Base-by-base conservation (phyloP, 1,140 invertebrate genomes). In the Drosophila nikananu region DNA sequence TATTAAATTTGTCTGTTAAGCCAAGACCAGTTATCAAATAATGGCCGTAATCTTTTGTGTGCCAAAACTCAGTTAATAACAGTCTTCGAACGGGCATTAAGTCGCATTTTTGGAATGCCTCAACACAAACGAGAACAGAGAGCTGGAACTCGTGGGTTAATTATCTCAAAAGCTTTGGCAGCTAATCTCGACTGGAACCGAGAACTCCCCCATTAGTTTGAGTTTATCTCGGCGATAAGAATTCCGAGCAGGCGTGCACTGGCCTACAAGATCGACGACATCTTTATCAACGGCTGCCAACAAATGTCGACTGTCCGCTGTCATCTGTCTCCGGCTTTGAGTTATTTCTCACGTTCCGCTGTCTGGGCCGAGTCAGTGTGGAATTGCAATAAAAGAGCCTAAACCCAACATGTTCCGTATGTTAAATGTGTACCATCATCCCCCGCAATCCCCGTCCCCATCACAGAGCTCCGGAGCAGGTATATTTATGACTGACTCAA, bases 291-390 rank as follows among this genome's bases (percentile, higher is more conserved):
- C 21, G 8, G 25, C 32, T 72, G 48, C 25, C 55, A 68, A 61
- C 27, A 46, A 27, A 70, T 67, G 59, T 59, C 59, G 27, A 37
- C 61, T 52, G 44, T 30, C 39, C 44, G 37, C 54, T 27, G 54
- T 59, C 59, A 39, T 55, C 61, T 52, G 55, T 46, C 49, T 71
- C 54, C 44, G 15, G 54, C 64, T 71, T 42, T 70, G 66, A 66
- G 63, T 64, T 59, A 68, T 57, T 83, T 83, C 83, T 77, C 83
- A 86, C 83, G 83, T 86, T 87, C 78, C 12, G 83, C 42, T 77
- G 83, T 86, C 83, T 86, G 75, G 54, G 62, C 55, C 64, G 41
- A 41, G 55, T 25, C 54, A 63, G 64, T 52, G 48, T 62, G 65
- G 78, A 55, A 77, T 77, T 72, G 66, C 83, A 86, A 78, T 66